Conservation (phyloP, 1,140 invertebrate species). For the Whitmania pigra region DNA sequence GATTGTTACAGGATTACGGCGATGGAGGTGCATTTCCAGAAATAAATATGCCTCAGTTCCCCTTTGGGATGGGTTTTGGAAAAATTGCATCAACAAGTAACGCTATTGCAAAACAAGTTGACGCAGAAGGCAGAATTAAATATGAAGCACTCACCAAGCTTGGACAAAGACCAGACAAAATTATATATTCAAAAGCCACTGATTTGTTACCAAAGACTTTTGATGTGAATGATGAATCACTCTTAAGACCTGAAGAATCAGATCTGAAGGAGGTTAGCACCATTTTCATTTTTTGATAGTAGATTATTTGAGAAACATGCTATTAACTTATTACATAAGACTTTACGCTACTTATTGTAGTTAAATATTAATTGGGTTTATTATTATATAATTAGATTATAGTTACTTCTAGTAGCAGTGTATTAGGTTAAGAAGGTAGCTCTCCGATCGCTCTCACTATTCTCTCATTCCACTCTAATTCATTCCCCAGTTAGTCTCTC, state of each 20-base stretch:
- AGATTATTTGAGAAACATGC: background rate
- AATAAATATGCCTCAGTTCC: slow-evolving; percentile 91
- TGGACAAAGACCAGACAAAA: slow-evolving; percentile 89
- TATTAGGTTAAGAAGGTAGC: too few species aligned
- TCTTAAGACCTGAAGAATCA: slow-evolving; percentile 61
- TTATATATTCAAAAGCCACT: slow-evolving; percentile 86
- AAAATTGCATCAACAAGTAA: slow-evolving; percentile 51
- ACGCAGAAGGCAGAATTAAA: slow-evolving; percentile 76
- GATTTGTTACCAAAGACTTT: slow-evolving; percentile 88
- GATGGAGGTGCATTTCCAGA: slow-evolving; percentile 98
- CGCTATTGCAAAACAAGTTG: slow-evolving; percentile 81
- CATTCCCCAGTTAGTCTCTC: too few species aligned
- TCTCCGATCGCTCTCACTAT: too few species aligned
- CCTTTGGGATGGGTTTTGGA: slow-evolving; percentile 58
- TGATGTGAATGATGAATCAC: slow-evolving; percentile 64
- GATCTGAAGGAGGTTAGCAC: slow-evolving; percentile 57
- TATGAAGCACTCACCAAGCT: slow-evolving; percentile 89
- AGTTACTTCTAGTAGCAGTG: too few species aligned
- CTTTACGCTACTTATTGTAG: too few species aligned
- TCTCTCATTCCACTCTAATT: too few species aligned
- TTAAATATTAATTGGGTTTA: too few species aligned
- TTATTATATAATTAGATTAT: too few species aligned
- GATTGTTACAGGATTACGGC: slow-evolving; percentile 54
- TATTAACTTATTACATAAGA: background rate
- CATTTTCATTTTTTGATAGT: background rate